Evolutionary conservation across 2,888 invertebrate species (phyloP), one percentile per base, ranked within the genome.

Genomic region (Bellardia pandia): DNA sequence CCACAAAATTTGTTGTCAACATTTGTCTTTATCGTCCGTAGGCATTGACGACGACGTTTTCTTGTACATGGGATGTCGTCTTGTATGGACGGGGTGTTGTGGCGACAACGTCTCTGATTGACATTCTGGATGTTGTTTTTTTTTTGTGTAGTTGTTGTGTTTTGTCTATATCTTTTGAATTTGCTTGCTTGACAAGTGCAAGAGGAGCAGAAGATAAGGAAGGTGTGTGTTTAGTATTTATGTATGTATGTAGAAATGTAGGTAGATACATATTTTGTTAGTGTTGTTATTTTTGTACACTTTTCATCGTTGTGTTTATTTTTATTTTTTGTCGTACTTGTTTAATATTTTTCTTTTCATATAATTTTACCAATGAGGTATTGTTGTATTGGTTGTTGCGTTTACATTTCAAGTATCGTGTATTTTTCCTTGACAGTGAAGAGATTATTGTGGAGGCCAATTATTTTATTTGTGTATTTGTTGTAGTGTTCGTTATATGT

Each of bases 351-450:
- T 30, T 60, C 6, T 83, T 53, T 76, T 40, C 51, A 69, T 40
- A 69, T 51, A 51, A 48, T 5, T 33, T 82, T 71, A 42, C 2
- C 51, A 85, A 72, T 62, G 74, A 14, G 11, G 40, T 71, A 33
- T 23, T 37, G 48, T 76, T 58, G 37, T 37, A 45, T 7, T 40
- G 5, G 42, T 48, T 66, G 7, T 69, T 45, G 8, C 11, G 13
- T 74, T 56, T 37, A 37, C 37, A 30, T 78, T 64, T 56, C n/a
- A 40, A 40, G 40, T 37, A 45, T 48, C 69, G 7, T 66, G 16
- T 37, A 0, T 14, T 45, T 75, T 62, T 79, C 75, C 78, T 79
- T 83, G 75, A 76, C 75, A 79, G 30, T 79, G 71, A 86, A 81
- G 48, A 66, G 40, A 62, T 74, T 77, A 51, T 74, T 58, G 66